phyloP scores from a whole-genome alignment of 1,140 invertebrate genomes.

The Palaemon carinicauda region DNA sequence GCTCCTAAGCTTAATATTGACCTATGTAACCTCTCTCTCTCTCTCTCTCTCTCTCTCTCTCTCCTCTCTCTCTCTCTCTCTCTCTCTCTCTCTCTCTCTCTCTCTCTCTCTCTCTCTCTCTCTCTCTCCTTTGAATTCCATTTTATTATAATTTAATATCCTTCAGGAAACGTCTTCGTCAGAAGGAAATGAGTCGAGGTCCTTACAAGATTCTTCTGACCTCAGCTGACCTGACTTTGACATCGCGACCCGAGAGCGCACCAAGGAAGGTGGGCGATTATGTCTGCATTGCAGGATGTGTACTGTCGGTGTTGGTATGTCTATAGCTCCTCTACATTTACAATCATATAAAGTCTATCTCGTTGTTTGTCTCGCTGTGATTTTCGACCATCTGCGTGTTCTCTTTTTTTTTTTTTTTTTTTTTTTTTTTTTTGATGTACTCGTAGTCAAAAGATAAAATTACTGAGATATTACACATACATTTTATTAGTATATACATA shows the following conservation, averaged over 20 bases:
- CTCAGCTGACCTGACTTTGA: conserved; percentile 78
- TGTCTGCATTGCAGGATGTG: conserved; percentile 50
- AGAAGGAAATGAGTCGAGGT: conserved; percentile 72
- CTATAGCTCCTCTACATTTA: background rate
- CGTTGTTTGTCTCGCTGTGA: background rate
- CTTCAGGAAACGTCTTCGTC: conserved; percentile 70
- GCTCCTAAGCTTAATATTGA: too few species aligned
- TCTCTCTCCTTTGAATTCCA: background rate
- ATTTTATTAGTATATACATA: too few species aligned
- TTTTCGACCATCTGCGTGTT: background rate
- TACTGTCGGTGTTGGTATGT: conserved; percentile 52
- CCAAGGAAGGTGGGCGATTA: conserved; percentile 68
- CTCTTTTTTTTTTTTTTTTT: background rate
- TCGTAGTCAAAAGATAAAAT: too few species aligned
- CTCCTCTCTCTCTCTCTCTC: background rate
- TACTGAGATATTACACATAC: too few species aligned
- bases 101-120: background rate
- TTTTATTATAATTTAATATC: background rate
- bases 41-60: background rate
- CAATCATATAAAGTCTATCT: background rate
- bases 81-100: background rate
- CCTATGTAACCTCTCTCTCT: background rate
- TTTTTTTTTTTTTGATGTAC: background rate
- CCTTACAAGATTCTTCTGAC: conserved; percentile 80
- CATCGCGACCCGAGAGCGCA: conserved; percentile 62